These are phyloP conservation scores for Spinus olivaceus DNA, from an alignment of 2,797 vertebrate species.

Conservation along the genomic window DNA sequence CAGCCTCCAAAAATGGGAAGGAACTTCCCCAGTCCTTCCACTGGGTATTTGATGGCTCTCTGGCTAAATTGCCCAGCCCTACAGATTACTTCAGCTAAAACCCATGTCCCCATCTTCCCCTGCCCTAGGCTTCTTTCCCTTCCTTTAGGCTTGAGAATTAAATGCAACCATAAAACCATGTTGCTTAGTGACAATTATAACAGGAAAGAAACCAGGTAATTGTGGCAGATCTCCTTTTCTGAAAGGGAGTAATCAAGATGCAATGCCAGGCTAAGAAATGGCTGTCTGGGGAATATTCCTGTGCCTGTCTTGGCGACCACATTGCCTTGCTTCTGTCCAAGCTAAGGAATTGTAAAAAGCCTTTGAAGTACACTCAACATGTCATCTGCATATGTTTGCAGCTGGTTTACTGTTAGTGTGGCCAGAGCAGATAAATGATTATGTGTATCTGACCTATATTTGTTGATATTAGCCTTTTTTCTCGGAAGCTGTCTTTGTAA, in stretches of 20 bases:
- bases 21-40: neutral
- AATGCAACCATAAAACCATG: neutral
- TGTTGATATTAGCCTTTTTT: neutral
- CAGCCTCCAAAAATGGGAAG: neutral
- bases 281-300: neutral
- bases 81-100: neutral
- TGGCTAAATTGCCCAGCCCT: neutral
- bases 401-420: neutral
- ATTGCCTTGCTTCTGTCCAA: neutral
- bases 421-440: constrained; percentile 9
- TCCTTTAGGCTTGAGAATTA: neutral
- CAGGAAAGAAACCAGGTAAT: neutral
- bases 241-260: neutral
- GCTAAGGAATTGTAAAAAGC: neutral
- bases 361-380: constrained; percentile 60
- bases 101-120: neutral
- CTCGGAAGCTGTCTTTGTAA: neutral
- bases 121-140: neutral
- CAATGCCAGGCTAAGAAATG: neutral
- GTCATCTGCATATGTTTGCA: constrained; percentile 48
- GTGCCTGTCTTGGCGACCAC: rapidly evolving
- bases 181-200: neutral
- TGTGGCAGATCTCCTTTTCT: neutral
- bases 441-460: neutral
- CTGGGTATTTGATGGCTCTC: neutral